phyloP scores from a whole-genome alignment of 2,113 vertebrate species.

The Chrysochloris asiatica region DNA sequence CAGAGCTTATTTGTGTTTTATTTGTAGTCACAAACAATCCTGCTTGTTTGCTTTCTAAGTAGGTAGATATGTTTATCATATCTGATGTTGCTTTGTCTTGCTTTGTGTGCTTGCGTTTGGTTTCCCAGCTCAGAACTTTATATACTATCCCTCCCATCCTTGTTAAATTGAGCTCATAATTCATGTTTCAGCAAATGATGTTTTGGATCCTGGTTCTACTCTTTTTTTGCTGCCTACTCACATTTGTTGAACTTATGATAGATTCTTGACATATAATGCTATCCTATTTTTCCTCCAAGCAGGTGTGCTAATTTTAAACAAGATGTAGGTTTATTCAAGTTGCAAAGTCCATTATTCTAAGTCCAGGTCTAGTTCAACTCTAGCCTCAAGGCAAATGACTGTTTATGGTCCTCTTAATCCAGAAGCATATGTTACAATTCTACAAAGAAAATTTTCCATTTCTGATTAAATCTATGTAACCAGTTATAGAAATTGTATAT shows the following conservation, averaged over 20 bases:
- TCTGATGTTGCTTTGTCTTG: background rate
- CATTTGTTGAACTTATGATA: background rate
- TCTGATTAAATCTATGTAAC: constrained; percentile 14
- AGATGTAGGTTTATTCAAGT: background rate
- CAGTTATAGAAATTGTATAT: background rate
- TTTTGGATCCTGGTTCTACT: background rate
- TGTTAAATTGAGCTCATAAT: background rate
- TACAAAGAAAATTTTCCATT: constrained; percentile 12
- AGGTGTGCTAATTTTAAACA: background rate
- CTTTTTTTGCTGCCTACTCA: background rate
- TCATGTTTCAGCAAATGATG: background rate
- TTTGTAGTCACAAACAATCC: background rate
- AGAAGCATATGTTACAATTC: background rate
- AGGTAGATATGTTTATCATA: background rate
- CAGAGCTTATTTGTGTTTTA: background rate
- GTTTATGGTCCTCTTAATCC: background rate
- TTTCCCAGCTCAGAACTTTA: background rate
- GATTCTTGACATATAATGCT: background rate
- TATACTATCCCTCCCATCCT: background rate
- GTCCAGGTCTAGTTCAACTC: background rate
- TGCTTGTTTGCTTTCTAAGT: background rate
- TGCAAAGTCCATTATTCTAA: constrained; percentile 16
- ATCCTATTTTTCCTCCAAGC: background rate
- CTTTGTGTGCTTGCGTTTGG: background rate
- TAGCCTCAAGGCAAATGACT: background rate